These are phyloP conservation scores for Platycheirus albimanus DNA, from an alignment of 2,888 invertebrate genomes.

Conservation along the genomic window DNA sequence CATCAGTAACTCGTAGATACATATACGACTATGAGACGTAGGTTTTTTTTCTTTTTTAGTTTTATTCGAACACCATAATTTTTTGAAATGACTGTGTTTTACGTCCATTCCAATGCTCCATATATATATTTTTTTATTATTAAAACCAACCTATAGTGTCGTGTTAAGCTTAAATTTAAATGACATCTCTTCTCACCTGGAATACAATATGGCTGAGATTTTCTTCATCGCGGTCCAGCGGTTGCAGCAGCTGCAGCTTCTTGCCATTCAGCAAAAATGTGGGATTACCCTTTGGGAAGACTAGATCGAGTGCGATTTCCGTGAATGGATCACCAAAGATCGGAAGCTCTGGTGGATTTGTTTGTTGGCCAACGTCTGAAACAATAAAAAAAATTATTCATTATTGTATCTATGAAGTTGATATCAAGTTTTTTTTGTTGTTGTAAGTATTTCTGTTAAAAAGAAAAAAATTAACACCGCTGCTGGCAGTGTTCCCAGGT, in stretches of 20 bases:
- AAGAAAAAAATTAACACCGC: conserved; percentile 28
- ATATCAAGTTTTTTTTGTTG: conserved; percentile 12
- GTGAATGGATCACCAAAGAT: conserved; percentile 92
- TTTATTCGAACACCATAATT: neutral
- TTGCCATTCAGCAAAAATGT: conserved; percentile 93
- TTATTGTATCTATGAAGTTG: conserved; percentile 10
- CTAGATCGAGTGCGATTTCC: conserved; percentile 90
- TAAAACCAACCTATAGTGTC: conserved; percentile 17
- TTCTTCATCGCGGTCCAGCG: conserved; percentile 92
- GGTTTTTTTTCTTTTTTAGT: neutral
- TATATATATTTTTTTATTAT: too few species aligned
- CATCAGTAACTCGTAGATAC: neutral
- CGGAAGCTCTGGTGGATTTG: conserved; percentile 91
- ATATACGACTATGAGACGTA: neutral
- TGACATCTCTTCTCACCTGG: conserved; percentile 85
- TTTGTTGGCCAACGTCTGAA: conserved; percentile 92
- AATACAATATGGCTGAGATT: conserved; percentile 94
- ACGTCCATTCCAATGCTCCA: conserved; percentile 32
- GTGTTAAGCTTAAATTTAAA: conserved; percentile 54
- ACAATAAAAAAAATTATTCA: conserved; percentile 39
- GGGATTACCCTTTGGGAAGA: conserved; percentile 91
- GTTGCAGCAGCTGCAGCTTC: conserved; percentile 89
- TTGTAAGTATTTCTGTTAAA: neutral
- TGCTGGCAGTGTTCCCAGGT: conserved; percentile 45
- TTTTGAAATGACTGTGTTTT: neutral